These are phyloP conservation scores for Pithecia hirsuta DNA, from an alignment of 2,797 vertebrate species.

Conservation along the genomic window DNA sequence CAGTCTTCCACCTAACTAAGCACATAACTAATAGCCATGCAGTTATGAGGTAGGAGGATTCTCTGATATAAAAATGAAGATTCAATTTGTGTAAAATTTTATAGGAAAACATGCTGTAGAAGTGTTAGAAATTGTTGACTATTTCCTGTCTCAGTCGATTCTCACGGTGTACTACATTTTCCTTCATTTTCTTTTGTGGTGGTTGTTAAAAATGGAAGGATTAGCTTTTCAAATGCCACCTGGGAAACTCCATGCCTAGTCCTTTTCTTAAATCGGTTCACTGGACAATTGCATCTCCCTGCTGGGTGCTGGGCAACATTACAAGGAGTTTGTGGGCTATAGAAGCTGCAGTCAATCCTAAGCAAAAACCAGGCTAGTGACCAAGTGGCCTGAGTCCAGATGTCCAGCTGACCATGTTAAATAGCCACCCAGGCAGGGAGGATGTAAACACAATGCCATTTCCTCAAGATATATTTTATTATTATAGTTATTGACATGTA, in stretches of 20 bases:
- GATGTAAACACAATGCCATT: constrained; percentile 54
- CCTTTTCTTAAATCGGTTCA: constrained; percentile 63
- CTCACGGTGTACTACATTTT: constrained; percentile 50
- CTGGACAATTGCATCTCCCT: constrained; percentile 72
- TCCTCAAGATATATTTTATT: constrained; percentile 52
- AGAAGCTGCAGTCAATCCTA: constrained; percentile 65
- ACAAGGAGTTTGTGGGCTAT: constrained; percentile 48
- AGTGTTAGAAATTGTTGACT: constrained; percentile 64
- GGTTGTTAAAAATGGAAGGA: constrained; percentile 65
- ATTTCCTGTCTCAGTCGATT: constrained; percentile 63
- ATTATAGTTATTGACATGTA: constrained; percentile 68
- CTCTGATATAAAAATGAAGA: constrained; percentile 59
- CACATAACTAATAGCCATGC: constrained; percentile 40
- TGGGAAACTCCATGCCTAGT: constrained; percentile 63
- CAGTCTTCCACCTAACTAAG: constrained; percentile 50
- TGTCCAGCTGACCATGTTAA: constrained; percentile 68
- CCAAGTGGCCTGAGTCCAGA: constrained; percentile 69
- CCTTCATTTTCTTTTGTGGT: constrained; percentile 67
- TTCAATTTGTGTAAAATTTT: constrained; percentile 71
- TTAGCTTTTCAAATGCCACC: constrained; percentile 72
- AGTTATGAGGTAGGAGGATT: constrained; percentile 41
- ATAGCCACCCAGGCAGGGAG: constrained; percentile 60
- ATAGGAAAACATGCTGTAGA: constrained; percentile 47
- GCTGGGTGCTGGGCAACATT: constrained; percentile 60
- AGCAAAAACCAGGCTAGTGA: constrained; percentile 57